phyloP scores from a whole-genome alignment of 2,797 vertebrate genomes.

The Salmo trutta region DNA sequence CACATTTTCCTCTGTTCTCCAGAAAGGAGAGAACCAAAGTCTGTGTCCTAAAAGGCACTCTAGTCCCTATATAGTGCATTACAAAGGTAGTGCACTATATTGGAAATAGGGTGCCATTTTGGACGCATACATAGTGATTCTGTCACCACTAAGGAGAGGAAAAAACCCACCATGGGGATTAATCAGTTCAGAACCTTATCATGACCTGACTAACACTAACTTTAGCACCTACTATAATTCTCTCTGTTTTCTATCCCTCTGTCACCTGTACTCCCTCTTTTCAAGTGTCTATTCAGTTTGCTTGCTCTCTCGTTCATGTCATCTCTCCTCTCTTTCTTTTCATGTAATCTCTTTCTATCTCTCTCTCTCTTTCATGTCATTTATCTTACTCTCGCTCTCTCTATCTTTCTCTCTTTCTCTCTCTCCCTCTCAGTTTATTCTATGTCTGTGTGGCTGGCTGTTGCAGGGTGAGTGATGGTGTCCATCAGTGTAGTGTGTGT shows the following conservation, averaged over 20 bases:
- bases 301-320: not conserved
- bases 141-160: not conserved
- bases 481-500: constrained; percentile 80
- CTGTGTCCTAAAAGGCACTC: no score
- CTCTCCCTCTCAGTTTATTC: constrained; percentile 6
- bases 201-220: not conserved
- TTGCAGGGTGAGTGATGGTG: constrained; percentile 76
- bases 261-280: not conserved
- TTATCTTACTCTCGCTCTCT: constrained; percentile 37
- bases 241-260: not conserved
- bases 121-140: not conserved
- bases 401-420: constrained; percentile 53
- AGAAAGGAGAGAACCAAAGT: constrained; percentile 54
- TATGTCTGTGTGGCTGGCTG: constrained; percentile 35
- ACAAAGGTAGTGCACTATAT: constrained; percentile 6
- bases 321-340: not conserved
- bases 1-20: constrained; percentile 50
- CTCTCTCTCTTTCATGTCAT: constrained; percentile 5
- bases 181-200: not conserved
- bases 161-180: not conserved
- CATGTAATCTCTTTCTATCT: constrained; percentile 34
- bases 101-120: constrained; percentile 3
- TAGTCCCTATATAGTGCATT: not conserved
- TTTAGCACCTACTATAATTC: not conserved
- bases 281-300: not conserved